These are phyloP conservation scores for Ptiloglossa arizonensis DNA, from an alignment of 1,140 invertebrate species.

Conservation along the genomic window DNA sequence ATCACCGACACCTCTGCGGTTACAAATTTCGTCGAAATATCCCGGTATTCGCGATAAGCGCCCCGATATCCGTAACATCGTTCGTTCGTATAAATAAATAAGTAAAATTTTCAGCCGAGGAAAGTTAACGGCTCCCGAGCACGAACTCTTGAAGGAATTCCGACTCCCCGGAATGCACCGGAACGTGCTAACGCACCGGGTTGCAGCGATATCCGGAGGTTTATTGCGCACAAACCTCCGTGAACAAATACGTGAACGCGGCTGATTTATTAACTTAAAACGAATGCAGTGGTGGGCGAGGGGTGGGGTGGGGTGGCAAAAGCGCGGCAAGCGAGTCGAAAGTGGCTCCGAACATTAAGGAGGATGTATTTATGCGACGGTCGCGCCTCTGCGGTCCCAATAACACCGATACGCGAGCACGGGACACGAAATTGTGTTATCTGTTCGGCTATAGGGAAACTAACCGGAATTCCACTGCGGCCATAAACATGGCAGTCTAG, in stretches of 20 bases:
- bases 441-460: constrained; percentile 50
- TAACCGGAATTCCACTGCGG: constrained; percentile 66
- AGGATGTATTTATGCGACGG: constrained; percentile 64
- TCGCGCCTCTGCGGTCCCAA: constrained; percentile 44
- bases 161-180: neutral
- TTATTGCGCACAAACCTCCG: constrained; percentile 7
- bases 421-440: constrained; percentile 63
- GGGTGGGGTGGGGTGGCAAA: neutral
- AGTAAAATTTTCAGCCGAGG: neutral
- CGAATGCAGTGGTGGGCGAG: constrained; percentile 14
- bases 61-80: too few species aligned
- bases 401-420: constrained; percentile 55
- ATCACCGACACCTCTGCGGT: too few species aligned
- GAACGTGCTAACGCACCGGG: constrained; percentile 3
- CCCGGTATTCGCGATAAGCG: too few species aligned
- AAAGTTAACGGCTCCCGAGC: too few species aligned
- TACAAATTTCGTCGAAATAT: too few species aligned
- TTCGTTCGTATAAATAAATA: too few species aligned
- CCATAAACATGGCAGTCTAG: constrained; percentile 60
- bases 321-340: constrained; percentile 21
- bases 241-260: neutral
- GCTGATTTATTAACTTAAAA: constrained; percentile 32
- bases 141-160: neutral
- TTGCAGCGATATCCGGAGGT: neutral
- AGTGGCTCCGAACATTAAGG: constrained; percentile 65